Base-by-base conservation (phyloP, 2,888 invertebrate genomes). In the Nudaria mundana region DNA sequence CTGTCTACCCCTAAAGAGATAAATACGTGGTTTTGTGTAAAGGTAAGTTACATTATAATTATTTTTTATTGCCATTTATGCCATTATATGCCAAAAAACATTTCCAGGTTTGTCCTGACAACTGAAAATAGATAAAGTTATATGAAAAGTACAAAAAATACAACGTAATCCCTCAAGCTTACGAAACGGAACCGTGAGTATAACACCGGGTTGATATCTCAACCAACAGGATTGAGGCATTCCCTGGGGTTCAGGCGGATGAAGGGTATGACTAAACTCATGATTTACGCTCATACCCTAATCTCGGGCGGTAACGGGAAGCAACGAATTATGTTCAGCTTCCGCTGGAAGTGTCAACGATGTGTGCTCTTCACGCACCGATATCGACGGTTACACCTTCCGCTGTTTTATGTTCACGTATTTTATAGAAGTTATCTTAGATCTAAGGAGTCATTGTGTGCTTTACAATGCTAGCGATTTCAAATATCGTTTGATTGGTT, bases 231-330 rank as follows among this genome's bases (percentile, higher is more conserved):
- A 33, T 28, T 32, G 31, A 12, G 44, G 45, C 35, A 33, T 38
- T 31, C 48, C 45, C 30, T 20, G 24, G 8, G 33, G 37, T 39
- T 48, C 48, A 31, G 44, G 24, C 46, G 42, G 48, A 43, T 34
- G 39, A 46, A 42, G 37, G 40, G 50, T 52, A 48, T 48, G 59
- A 60, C 61, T 55, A 52, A 57, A 52, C 45, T 50, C 55, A 55
- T 60, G 61, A 60, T 60, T 60, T 60, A 60, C 57, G 44, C 35
- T 47, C 61, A 55, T 60, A 60, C 55, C 48, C 53, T 57, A 52
- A 59, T 52, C 59, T 55, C 42, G 32, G 40, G 20, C 25, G 30
- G 39, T 40, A 31, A 41, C 45, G 60, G 60, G 60, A 53, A 53
- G 57, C 55, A 42, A 45, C 61, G 61, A 60, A 60, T 60, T 60